Evolutionary conservation across 2,113 vertebrate species (phyloP).

Genomic region (Actenoides hombroni): DNA sequence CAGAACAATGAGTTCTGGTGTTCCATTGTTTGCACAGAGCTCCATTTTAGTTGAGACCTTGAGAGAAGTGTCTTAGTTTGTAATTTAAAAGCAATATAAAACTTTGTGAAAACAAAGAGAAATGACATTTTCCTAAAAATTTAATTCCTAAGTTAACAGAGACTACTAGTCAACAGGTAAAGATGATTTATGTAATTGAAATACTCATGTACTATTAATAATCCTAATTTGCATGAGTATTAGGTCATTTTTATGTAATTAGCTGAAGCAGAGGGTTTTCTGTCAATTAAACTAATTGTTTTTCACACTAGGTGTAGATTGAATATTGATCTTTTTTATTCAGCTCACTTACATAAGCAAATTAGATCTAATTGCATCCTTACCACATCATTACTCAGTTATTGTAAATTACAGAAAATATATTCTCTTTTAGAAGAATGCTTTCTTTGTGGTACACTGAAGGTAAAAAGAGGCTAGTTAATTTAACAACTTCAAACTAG

Average conservation of each 20-base stretch:
- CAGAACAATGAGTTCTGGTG: background rate
- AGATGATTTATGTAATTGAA: constrained; percentile 69
- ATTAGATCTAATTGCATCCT: constrained; percentile 77
- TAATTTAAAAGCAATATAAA: background rate
- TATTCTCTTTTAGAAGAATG: constrained; percentile 34
- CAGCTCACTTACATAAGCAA: constrained; percentile 77
- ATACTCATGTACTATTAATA: constrained; percentile 73
- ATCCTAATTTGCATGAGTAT: constrained; percentile 65
- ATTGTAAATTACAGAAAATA: constrained; percentile 58
- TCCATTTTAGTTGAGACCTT: background rate
- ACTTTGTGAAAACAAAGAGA: background rate
- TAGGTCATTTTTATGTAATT: constrained; percentile 76
- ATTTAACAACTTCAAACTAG: constrained; percentile 37
- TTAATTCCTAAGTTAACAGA: background rate
- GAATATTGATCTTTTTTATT: constrained; percentile 76
- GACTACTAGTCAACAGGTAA: constrained; percentile 33
- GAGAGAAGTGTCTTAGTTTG: background rate
- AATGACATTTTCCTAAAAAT: background rate
- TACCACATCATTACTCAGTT: constrained; percentile 71
- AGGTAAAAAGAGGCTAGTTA: constrained; percentile 28
- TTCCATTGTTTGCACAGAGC: background rate
- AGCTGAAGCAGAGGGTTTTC: constrained; percentile 56
- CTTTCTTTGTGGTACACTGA: constrained; percentile 44
- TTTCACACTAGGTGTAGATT: constrained; percentile 73
- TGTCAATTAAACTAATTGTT: constrained; percentile 79